Conservation (phyloP, 2,113 vertebrate species). For the Pardalotus punctatus region DNA sequence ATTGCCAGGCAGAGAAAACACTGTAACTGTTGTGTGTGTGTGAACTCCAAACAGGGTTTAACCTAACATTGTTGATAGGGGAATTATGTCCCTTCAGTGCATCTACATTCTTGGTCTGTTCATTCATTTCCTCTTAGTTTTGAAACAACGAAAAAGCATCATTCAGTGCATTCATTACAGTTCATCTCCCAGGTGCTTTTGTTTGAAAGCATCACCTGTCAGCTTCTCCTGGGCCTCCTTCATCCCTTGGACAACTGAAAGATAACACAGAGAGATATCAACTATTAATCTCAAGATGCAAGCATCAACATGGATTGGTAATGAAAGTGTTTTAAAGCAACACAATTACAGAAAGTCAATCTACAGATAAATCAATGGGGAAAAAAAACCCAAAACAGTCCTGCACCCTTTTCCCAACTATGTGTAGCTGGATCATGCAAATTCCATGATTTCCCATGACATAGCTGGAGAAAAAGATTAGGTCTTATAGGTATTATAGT, state of each 20-base stretch:
- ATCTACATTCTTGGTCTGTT: conserved; percentile 38
- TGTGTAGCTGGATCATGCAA: background rate
- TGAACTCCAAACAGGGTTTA: conserved; percentile 44
- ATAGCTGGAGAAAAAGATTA: background rate
- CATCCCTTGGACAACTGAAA: conserved; percentile 89
- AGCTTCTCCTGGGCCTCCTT: conserved; percentile 94
- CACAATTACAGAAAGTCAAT: background rate
- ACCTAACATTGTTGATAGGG: conserved; percentile 18
- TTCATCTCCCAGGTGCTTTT: conserved; percentile 85
- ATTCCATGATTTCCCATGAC: background rate
- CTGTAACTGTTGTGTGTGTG: conserved; percentile 1
- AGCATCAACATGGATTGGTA: background rate
- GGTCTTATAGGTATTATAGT: background rate
- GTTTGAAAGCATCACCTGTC: conserved; percentile 88
- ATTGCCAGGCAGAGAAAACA: conserved; percentile 20
- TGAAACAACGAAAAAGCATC: background rate
- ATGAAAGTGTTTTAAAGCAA: background rate
- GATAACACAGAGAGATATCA: background rate
- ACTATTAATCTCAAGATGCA: background rate
- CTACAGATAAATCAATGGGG: background rate
- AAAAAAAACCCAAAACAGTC: background rate
- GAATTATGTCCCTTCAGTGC: conserved; percentile 28
- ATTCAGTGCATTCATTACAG: conserved; percentile 77
- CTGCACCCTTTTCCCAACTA: background rate
- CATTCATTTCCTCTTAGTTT: conserved; percentile 13